phyloP scores from a whole-genome alignment of 2,113 vertebrate species.

The Lathamus discolor region DNA sequence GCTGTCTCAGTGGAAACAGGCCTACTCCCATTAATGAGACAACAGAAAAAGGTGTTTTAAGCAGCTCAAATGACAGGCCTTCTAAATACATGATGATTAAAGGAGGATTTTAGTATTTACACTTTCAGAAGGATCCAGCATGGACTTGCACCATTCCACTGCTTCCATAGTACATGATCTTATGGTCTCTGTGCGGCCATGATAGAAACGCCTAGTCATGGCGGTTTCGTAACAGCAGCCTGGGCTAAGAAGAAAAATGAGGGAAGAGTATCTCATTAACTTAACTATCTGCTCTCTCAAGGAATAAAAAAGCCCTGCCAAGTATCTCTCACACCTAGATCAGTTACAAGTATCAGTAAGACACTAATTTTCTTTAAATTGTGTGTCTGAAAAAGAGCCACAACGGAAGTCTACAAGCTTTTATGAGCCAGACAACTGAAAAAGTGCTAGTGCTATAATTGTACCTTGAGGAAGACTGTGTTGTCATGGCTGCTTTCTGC shows the following conservation, averaged over 20 bases:
- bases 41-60: not conserved
- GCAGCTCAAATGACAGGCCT: not conserved
- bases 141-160: slow-evolving; percentile 86
- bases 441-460: not conserved
- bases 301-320: not conserved
- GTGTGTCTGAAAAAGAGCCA: not conserved
- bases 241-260: slow-evolving; percentile 71
- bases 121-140: slow-evolving; percentile 79
- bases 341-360: not conserved
- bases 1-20: not conserved
- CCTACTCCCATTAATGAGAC: not conserved
- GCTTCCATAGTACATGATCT: slow-evolving; percentile 88
- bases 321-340: not conserved
- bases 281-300: not conserved
- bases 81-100: not conserved
- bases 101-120: slow-evolving; percentile 68
- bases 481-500: not conserved
- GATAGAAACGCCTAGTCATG: slow-evolving; percentile 89
- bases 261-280: not conserved
- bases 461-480: not conserved
- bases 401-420: not conserved
- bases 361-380: not conserved
- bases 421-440: not conserved
- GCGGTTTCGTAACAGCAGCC: slow-evolving; percentile 96
- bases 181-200: slow-evolving; percentile 94